Percentiles rank a stretch among this genome's conserved stretches.
Conservation (phyloP, 1,140 invertebrate genomes). For the Drosophila guanche region DNA sequence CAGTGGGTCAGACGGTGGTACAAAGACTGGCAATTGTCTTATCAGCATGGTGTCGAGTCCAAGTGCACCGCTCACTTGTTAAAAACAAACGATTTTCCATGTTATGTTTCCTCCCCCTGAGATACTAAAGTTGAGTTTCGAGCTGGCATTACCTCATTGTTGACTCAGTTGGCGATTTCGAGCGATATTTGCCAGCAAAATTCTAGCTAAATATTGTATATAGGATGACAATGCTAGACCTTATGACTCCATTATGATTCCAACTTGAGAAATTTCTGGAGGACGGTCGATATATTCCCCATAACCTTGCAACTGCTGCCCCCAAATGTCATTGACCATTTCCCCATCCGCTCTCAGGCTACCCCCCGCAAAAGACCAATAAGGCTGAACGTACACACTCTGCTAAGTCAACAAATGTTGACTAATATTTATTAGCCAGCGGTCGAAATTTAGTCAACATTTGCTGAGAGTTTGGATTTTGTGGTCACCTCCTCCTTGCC, state of each 20-base stretch:
- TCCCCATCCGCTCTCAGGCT: constrained; percentile 12
- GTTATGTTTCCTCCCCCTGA: constrained; percentile 21
- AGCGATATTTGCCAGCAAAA: constrained; percentile 46
- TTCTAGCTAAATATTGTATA: constrained; percentile 29
- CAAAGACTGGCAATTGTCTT: constrained; percentile 65
- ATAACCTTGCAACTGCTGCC: constrained; percentile 35
- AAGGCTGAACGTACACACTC: constrained; percentile 22
- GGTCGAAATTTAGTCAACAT: constrained; percentile 32
- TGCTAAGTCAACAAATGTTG: constrained; percentile 11
- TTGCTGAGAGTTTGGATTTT: background rate
- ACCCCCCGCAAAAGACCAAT: constrained; percentile 21
- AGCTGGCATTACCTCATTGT: constrained; percentile 66
- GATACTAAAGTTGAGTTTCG: constrained; percentile 12
- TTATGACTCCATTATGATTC: constrained; percentile 12
- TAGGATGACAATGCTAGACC: constrained; percentile 17
- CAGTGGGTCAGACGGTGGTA: constrained; percentile 46
- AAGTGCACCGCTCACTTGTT: constrained; percentile 73
- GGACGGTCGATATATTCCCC: constrained; percentile 1
- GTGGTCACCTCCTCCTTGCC: constrained; percentile 21
- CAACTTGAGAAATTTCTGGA: constrained; percentile 4
- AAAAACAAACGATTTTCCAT: constrained; percentile 71
- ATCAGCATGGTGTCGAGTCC: constrained; percentile 37
- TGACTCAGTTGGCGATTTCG: constrained; percentile 59
- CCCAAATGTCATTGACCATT: constrained; percentile 3
- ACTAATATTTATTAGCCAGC: constrained; percentile 45